Percentiles rank a stretch among this genome's conserved stretches.
Conservation (phyloP, 1,140 invertebrate species). For the Ceratosolen solmsi region DNA sequence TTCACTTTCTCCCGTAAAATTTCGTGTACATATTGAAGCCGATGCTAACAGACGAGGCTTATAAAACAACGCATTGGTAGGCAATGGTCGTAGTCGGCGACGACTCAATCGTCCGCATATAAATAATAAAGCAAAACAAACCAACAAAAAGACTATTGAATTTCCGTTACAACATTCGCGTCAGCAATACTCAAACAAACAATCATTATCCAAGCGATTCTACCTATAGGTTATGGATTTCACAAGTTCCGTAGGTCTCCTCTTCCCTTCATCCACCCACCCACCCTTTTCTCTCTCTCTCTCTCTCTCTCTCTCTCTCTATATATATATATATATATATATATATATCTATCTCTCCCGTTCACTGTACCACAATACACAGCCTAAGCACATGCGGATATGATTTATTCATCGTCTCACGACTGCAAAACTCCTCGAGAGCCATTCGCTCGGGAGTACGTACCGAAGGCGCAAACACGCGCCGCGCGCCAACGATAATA, state of each 20-base stretch:
- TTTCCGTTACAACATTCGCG: conserved; percentile 27
- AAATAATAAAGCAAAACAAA: not conserved
- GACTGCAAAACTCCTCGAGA: not conserved
- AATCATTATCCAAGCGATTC: conserved; percentile 15
- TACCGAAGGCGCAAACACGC: not conserved
- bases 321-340: too few species aligned
- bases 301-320: not conserved
- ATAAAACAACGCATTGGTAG: not conserved
- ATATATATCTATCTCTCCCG: not conserved
- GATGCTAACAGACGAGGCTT: too few species aligned
- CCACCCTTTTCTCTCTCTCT: not conserved
- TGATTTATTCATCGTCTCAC: not conserved
- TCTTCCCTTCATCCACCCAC: not conserved
- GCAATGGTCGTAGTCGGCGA: not conserved
- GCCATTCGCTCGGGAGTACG: not conserved
- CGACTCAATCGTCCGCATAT: not conserved
- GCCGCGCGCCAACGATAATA: not conserved
- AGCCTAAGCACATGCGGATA: not conserved
- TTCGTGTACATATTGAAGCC: not conserved
- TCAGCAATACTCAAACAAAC: not conserved
- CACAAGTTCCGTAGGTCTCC: not conserved
- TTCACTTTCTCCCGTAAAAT: conserved; percentile 33
- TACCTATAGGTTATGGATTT: conserved; percentile 1
- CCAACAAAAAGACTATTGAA: not conserved
- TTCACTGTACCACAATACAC: not conserved